Base-by-base conservation (phyloP, 2,888 invertebrate genomes). In the Luperina testacea region DNA sequence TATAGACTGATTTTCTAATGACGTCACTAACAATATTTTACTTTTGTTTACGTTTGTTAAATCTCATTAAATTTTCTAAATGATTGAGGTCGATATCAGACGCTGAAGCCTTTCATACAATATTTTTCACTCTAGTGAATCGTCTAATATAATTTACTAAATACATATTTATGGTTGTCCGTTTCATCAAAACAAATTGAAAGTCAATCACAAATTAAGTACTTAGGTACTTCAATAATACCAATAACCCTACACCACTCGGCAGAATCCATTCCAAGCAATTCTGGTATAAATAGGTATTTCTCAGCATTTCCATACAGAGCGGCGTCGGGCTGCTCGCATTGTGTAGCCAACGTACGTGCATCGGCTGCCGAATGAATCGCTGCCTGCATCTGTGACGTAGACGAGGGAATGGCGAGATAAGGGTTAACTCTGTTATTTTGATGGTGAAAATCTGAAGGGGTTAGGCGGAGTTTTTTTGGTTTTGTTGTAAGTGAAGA, bases 301-400 rank as follows among this genome's bases (percentile, higher is more conserved):
- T 83, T 86, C 81, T 78, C 81, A 80, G 80, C 81, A 90, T 90
- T 90, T 89, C 90, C 89, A 90, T 90, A 89, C 78, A 68, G 82
- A 85, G 75, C 83, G 85, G 70, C 72, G 78, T 61, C 77, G 83
- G 79, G 70, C 27, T 57, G 79, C 78, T 63, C 70, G 77, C 81
- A 86, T 83, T 81, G 75, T 88, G 79, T 80, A 81, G 81, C 77
- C 71, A 76, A 83, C 70, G 78, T 88, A 94, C 94, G 95, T 95
- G 95, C 93, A 89, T 87, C 84, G 95, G 90, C 92, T 94, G 90
- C 90, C 91, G 92, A 94, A 94, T 95, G 94, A 94, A 93, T 92
- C 92, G 89, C 90, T 90, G 91, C 91, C 90, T 91, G 91, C 91
- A 80, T 90, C 81, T 85, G 67, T 77, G 77, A 76, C 82, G 81